phyloP scores from a whole-genome alignment of 2,888 invertebrate species.

The Eupithecia inturbata region DNA sequence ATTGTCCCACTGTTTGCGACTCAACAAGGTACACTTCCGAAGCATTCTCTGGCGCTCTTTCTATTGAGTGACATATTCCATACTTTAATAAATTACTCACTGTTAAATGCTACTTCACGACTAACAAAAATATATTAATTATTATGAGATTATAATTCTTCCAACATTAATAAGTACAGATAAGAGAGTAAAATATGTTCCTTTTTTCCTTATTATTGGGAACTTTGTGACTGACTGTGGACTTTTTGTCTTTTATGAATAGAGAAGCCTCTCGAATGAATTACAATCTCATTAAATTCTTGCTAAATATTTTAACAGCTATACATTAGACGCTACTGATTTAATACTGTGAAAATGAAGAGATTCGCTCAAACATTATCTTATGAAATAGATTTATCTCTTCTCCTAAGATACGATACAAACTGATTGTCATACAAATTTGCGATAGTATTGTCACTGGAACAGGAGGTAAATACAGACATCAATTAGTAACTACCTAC shows the following conservation, averaged over 20 bases:
- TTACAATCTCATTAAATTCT: slow-evolving; percentile 38
- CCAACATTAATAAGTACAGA: not conserved
- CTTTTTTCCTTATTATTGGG: not conserved
- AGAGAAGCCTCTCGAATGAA: slow-evolving; percentile 15
- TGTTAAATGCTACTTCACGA: slow-evolving; percentile 53
- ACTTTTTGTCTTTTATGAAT: not conserved
- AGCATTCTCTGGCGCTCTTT: slow-evolving; percentile 53
- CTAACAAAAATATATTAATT: slow-evolving; percentile 39
- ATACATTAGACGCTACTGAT: slow-evolving; percentile 57
- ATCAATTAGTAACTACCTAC: slow-evolving; percentile 41
- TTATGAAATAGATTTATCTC: slow-evolving; percentile 13
- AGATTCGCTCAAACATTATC: not conserved
- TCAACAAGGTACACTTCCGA: slow-evolving; percentile 72
- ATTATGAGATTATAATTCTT: slow-evolving; percentile 42
- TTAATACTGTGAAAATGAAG: slow-evolving; percentile 50
- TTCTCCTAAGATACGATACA: slow-evolving; percentile 9
- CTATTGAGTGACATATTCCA: slow-evolving; percentile 32
- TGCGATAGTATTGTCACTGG: slow-evolving; percentile 71
- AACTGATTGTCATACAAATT: slow-evolving; percentile 39
- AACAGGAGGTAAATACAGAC: slow-evolving; percentile 59
- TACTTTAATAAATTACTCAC: slow-evolving; percentile 3
- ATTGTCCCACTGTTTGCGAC: slow-evolving; percentile 68
- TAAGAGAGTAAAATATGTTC: not conserved
- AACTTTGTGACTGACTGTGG: not conserved
- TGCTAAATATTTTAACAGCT: slow-evolving; percentile 58